phyloP scores from a whole-genome alignment of 2,113 vertebrate species.

The Parus major region DNA sequence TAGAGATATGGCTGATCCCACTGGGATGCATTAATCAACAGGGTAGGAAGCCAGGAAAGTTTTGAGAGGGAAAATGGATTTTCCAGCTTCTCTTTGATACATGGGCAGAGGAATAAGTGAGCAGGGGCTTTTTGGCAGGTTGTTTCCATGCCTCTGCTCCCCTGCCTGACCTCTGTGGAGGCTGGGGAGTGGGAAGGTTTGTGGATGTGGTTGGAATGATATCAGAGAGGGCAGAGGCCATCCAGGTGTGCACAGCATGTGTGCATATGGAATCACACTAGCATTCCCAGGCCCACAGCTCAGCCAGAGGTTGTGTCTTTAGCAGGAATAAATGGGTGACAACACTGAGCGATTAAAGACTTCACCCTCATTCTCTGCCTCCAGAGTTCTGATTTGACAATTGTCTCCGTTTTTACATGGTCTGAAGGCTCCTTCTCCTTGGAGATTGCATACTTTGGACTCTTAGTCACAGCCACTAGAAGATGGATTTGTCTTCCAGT shows the following conservation, averaged over 20 bases:
- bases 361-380: background rate
- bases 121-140: background rate
- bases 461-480: background rate
- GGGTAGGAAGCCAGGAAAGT: background rate
- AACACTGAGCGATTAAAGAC: accelerated
- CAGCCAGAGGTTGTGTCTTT: background rate
- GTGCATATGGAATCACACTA: background rate
- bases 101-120: background rate
- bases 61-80: background rate
- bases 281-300: background rate
- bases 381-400: background rate
- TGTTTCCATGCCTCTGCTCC: accelerated
- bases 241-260: accelerated
- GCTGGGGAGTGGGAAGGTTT: accelerated
- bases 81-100: background rate
- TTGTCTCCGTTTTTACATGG: background rate
- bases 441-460: background rate
- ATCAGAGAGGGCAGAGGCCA: background rate
- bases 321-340: background rate
- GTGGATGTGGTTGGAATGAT: background rate
- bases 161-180: background rate
- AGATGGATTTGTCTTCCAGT: background rate
- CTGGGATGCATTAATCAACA: background rate
- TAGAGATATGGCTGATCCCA: background rate
- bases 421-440: background rate